Conservation (phyloP, 2,113 vertebrate species). For the Catagonus wagneri region DNA sequence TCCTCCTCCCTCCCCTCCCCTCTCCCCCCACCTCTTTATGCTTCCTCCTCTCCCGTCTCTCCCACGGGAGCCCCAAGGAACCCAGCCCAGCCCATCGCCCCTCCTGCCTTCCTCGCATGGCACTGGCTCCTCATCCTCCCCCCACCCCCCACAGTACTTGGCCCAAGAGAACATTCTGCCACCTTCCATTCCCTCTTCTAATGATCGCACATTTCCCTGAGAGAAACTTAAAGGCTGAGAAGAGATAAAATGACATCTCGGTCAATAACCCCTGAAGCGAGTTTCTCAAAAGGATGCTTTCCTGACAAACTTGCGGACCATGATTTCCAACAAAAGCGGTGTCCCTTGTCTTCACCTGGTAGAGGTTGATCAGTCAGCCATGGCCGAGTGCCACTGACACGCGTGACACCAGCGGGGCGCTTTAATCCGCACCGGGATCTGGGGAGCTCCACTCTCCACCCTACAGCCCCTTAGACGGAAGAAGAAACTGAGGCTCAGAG, state of each 20-base stretch:
- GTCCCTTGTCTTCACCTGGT: neutral
- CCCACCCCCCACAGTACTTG: too few relatives aligned
- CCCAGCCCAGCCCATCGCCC: neutral
- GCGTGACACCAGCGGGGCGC: too few relatives aligned
- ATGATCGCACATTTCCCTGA: slow-evolving; percentile 38
- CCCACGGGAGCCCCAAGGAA: neutral
- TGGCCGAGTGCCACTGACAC: rapidly evolving
- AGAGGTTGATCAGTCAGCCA: neutral
- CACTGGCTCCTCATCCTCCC: neutral
- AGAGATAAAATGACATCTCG: slow-evolving; percentile 33
- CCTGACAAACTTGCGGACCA: neutral
- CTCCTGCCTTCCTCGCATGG: rapidly evolving
- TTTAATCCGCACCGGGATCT: neutral
- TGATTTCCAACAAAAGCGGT: neutral
- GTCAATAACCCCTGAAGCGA: slow-evolving; percentile 42
- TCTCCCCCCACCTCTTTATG: too few relatives aligned
- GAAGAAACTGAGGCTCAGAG: neutral
- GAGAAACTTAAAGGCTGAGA: slow-evolving; percentile 52
- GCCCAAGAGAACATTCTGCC: neutral
- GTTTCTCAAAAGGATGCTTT: slow-evolving; percentile 23
- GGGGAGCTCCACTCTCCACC: too few relatives aligned
- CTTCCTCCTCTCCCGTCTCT: rapidly evolving
- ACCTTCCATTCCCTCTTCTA: neutral
- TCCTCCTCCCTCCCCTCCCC: neutral
- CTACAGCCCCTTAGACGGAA: neutral